A percentile compares a stretch with the other conserved stretches of the same genome.
Evolutionary conservation across 1,140 invertebrate genomes (phyloP).

Genomic region (Mycetomoellerius zeteki): DNA sequence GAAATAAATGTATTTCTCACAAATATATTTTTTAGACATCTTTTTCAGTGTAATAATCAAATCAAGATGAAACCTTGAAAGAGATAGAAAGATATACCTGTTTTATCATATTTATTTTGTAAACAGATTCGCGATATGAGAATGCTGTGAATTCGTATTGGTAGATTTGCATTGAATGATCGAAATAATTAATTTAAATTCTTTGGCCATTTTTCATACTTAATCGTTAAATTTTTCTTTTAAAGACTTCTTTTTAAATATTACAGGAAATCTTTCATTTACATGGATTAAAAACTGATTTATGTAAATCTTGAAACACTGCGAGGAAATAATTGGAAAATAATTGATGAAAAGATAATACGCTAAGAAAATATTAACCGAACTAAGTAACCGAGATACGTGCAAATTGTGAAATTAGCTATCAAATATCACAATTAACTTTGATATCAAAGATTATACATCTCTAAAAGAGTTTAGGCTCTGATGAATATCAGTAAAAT

Average conservation of each 20-base stretch:
- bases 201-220: neutral
- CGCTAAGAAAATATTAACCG: neutral
- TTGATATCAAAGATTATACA: neutral
- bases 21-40: too few relatives aligned
- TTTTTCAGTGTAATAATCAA: neutral
- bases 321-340: neutral
- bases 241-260: neutral
- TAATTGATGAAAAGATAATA: neutral
- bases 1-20: too few relatives aligned
- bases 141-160: neutral
- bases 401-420: neutral
- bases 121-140: neutral
- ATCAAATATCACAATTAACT: neutral
- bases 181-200: neutral
- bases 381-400: neutral
- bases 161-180: neutral
- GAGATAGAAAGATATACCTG: neutral
- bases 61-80: neutral
- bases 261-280: neutral
- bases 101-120: neutral
- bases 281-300: neutral
- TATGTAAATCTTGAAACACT: neutral
- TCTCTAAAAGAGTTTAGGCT: too few relatives aligned
- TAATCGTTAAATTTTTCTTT: neutral
- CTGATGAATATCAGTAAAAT: too few relatives aligned